Evolutionary conservation across 1,140 invertebrate genomes (phyloP).

Genomic region (Thalassaphorura encarpata): DNA sequence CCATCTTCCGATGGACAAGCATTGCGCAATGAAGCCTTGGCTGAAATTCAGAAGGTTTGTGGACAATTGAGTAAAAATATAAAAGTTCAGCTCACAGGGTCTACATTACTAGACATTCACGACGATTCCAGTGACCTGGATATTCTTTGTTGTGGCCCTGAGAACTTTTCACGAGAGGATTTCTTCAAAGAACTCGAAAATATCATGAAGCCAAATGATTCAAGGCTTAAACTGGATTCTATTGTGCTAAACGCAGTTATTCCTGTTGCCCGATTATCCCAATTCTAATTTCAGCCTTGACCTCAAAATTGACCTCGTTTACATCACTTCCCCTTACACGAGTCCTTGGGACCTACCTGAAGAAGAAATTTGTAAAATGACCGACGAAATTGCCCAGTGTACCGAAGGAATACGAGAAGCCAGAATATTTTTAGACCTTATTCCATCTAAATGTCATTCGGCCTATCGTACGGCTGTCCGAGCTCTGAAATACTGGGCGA

Average conservation of each 20-base stretch:
- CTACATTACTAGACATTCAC: not conserved
- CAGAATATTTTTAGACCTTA: not conserved
- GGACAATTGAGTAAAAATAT: not conserved
- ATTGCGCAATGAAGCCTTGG: not conserved
- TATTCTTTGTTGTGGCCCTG: not conserved
- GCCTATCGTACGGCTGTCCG: not conserved
- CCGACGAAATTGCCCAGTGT: not conserved
- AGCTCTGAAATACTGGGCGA: not conserved
- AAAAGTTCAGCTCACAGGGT: not conserved
- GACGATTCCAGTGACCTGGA: not conserved
- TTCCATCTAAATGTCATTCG: not conserved
- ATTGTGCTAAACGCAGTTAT: not conserved
- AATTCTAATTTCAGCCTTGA: too few species aligned
- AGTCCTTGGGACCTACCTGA: not conserved
- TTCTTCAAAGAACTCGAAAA: not conserved
- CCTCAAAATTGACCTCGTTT: not conserved
- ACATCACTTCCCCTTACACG: not conserved
- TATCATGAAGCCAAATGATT: not conserved
- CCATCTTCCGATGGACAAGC: not conserved
- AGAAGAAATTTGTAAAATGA: not conserved
- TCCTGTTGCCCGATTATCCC: not conserved
- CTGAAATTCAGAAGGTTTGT: not conserved
- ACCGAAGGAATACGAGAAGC: not conserved
- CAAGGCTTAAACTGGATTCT: not conserved
- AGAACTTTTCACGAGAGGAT: not conserved